Evolutionary conservation across 2,888 invertebrate genomes (phyloP), one percentile per base, ranked within the genome.

Genomic region (Aspidapion aeneum): DNA sequence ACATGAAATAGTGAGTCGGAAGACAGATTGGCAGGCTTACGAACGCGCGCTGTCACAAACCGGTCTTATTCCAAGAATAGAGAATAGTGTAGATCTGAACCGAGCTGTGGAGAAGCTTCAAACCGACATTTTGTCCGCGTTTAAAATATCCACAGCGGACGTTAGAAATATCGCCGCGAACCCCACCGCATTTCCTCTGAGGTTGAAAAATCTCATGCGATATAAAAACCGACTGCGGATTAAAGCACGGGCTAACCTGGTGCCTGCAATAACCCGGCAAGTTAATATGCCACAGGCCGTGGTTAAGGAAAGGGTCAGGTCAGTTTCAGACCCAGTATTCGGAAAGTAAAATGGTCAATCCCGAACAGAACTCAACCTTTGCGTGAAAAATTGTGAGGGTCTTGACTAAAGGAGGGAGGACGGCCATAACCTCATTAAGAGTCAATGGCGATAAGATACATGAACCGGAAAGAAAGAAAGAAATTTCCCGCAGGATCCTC

Each of bases 391-490:
- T 19, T 5, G 52, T 19, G 7, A 52, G n/a, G 52, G 52, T n/a
- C 7, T n/a, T 52, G 7, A 52, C 7, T n/a, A 52, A 52, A 52
- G 52, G 18, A n/a, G 18, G 17, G 17, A 52, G 52, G 17, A 52
- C 18, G 52, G 19, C 7, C 7, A 52, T 52, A 5, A 5, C 17
- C 17, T 19, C 52, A 5, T 19, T 52, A n/a, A 52, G 18, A 5
- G 5, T 9, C 52, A 52, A 52, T 18, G n/a, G 17, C 52, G 52
- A 52, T 5, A 19, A 52, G 18, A 52, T 17, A 5, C 7, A 18
- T 52, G 50, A 16, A 59, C 35, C 35, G 35, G 35, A 35, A 35
- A 35, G 35, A 20, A 59, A 59, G 18, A 17, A 7, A 16, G 59
- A 59, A 7, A 18, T 49, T n/a, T 59, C 50, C 50, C 48, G 17